Conservation (phyloP, 1,140 invertebrate species). For the Diorhabda elongata region DNA sequence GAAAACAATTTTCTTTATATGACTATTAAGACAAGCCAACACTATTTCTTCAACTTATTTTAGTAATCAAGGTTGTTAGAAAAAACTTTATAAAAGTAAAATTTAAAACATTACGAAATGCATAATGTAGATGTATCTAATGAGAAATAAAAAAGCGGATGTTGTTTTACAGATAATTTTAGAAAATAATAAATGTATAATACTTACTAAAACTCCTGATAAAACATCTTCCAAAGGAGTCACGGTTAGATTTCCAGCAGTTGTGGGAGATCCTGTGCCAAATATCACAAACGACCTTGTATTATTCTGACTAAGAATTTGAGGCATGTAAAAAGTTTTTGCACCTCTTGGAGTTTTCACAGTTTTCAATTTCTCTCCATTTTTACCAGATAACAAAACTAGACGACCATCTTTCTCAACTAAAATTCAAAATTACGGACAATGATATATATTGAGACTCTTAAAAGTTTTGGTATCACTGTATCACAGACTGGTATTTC, state of each 20-base stretch:
- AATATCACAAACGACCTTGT: conserved; percentile 56
- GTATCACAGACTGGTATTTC: no score
- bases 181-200: neutral
- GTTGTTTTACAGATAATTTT: neutral
- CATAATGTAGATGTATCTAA: no score
- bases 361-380: conserved; percentile 60
- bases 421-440: conserved; percentile 4
- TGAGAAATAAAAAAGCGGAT: no score
- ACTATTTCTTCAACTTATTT: no score
- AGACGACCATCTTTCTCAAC: conserved; percentile 54
- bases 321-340: conserved; percentile 72
- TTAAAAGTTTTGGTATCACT: no score
- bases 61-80: no score
- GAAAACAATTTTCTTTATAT: no score
- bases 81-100: no score
- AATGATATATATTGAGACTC: no score
- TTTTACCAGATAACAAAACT: conserved; percentile 67
- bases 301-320: conserved; percentile 55
- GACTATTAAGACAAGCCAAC: no score
- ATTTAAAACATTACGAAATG: no score
- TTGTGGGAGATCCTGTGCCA: conserved; percentile 71
- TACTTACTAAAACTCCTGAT: conserved; percentile 35
- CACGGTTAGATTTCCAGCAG: conserved; percentile 59
- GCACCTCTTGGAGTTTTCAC: conserved; percentile 62
- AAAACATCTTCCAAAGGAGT: conserved; percentile 30